phyloP scores from a whole-genome alignment of 64 coral and sea anemone species.

The Actinia equina region DNA sequence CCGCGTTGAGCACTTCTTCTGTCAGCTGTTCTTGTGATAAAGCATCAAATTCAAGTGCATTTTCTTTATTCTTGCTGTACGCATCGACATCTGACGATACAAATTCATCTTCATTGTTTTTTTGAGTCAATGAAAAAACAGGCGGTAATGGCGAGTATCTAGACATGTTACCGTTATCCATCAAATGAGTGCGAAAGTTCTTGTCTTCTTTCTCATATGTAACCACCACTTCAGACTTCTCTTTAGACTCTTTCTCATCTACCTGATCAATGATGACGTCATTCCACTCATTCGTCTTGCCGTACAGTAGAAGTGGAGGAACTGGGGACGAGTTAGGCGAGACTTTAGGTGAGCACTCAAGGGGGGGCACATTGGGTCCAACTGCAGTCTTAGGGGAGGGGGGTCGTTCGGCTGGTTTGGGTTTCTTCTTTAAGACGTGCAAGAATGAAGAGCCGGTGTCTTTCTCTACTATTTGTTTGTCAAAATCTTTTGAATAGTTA shows the following conservation, averaged over 20 bases:
- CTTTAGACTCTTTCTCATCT: neutral
- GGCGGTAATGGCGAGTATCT: neutral
- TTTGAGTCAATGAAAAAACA: neutral
- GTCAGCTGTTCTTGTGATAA: neutral
- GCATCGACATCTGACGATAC: neutral
- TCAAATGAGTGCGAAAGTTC: neutral
- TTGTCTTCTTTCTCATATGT: neutral
- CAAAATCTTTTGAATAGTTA: neutral
- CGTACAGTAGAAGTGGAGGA: neutral
- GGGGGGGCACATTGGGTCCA: neutral
- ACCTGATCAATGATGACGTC: neutral
- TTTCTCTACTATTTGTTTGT: neutral
- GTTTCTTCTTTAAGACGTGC: constrained; percentile 11
- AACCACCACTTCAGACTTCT: neutral
- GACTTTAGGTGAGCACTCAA: neutral
- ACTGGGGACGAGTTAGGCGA: neutral
- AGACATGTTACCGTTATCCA: neutral
- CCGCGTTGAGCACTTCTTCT: neutral
- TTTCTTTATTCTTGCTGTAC: neutral
- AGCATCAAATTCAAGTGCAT: neutral
- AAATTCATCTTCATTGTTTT: neutral
- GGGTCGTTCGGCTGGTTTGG: constrained; percentile 1
- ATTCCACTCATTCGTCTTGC: neutral
- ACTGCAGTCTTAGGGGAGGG: constrained; percentile 5
- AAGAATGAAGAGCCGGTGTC: constrained; percentile 4